Base-by-base conservation (phyloP, 2,797 vertebrate genomes). In the Bovichtus variegatus region DNA sequence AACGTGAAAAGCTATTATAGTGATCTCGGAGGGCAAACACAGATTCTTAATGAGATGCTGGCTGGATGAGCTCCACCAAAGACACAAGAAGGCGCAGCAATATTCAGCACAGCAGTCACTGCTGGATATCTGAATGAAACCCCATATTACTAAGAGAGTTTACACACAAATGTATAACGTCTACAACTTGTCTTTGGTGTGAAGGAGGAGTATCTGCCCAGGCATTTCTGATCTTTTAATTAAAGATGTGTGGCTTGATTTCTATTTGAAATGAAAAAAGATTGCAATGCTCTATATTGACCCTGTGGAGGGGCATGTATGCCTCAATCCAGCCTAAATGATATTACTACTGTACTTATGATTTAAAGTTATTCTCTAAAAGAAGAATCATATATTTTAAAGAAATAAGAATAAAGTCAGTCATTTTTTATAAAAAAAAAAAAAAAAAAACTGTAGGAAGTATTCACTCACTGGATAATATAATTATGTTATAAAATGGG, bases 1-100 rank as follows among this genome's bases (percentile, higher is more conserved):
- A 62, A 85, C 82, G 68, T 62, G 72, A 87, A 87, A 88, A 78
- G 69, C 80, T 76, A 78, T 88, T 82, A 77, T 36, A 19, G 43
- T n/a, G 69, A 76, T 86, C 78, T 81, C 64, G 23, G 77, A 57
- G 76, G 68, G 66, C 65, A 78, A 81, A 78, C 55, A 58, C 43
- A 49, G 71, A 79, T 67, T 75, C 46, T 67, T 87, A 84, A 90
- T 87, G 50, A 80, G 74, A 74, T 74, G 13, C 13, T 49, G 51
- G 57, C 64, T 66, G 13, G 44, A 80, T 53, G 25, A 66, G 67
- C 54, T 67, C 25, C 12, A 43, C 19, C 31, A 58, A 40, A 64
- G 67, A 67, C 0, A 34, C 18, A 43, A 34, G 23, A 72, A 72
- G 10, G 6, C 41, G 19, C 0, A 25, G 19, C 23, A 47, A 73